phyloP scores from a whole-genome alignment of 1,140 invertebrate genomes.

The Apis cerana region DNA sequence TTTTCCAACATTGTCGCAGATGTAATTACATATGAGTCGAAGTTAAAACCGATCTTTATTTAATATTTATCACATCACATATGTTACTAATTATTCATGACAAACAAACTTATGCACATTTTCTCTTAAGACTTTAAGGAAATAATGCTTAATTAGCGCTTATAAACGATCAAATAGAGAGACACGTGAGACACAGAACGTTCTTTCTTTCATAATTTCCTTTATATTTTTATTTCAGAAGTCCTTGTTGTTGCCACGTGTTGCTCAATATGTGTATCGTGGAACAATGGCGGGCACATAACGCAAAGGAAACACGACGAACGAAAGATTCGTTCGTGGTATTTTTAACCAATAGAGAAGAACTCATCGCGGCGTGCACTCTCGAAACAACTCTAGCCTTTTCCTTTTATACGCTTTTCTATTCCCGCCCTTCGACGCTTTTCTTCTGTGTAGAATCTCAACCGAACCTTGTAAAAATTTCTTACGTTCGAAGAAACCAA shows the following conservation, averaged over 20 bases:
- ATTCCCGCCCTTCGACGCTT: slow-evolving; percentile 1
- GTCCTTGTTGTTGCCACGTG: background rate
- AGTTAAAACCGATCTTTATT: too few species aligned
- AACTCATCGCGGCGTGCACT: slow-evolving; percentile 42
- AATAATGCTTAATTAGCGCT: background rate
- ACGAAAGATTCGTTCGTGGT: slow-evolving; percentile 30
- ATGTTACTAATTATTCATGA: too few species aligned
- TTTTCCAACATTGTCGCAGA: too few species aligned
- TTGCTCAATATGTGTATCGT: background rate
- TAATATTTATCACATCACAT: too few species aligned
- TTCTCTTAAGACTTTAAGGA: too few species aligned
- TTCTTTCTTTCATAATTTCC: background rate
- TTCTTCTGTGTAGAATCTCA: background rate
- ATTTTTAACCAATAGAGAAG: slow-evolving; percentile 36
- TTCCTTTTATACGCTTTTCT: background rate
- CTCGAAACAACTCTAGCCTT: slow-evolving; percentile 49
- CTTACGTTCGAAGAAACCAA: background rate
- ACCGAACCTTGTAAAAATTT: background rate
- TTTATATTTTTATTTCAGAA: background rate
- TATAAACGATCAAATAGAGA: background rate
- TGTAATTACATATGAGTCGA: too few species aligned
- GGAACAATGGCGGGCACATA: slow-evolving; percentile 44
- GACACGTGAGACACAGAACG: background rate
- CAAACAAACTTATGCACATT: background rate
- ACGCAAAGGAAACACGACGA: slow-evolving; percentile 28